These are phyloP conservation scores for Spodoptera picta DNA, from an alignment of 2,888 invertebrate genomes.

Conservation along the genomic window DNA sequence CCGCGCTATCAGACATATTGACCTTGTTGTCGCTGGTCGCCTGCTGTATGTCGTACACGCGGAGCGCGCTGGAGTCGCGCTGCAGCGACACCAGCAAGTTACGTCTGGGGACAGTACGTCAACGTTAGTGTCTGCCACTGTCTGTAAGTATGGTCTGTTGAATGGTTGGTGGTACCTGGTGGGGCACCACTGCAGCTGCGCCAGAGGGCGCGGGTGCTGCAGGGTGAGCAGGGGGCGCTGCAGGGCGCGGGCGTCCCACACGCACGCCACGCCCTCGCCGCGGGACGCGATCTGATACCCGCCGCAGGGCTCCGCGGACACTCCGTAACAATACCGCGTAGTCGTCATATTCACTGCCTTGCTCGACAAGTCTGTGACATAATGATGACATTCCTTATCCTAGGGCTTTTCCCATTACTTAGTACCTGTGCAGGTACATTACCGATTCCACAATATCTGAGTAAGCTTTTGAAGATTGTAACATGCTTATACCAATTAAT, in stretches of 20 bases:
- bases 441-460: constrained; percentile 9
- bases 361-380: constrained; percentile 89
- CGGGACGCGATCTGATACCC: constrained; percentile 95
- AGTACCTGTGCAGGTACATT: background rate
- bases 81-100: constrained; percentile 95
- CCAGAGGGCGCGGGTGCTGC: constrained; percentile 90
- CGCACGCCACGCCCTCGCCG: constrained; percentile 93
- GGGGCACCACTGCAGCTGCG: constrained; percentile 96
- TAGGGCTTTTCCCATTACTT: background rate
- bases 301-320: constrained; percentile 93
- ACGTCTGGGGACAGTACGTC: constrained; percentile 71
- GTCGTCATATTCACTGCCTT: constrained; percentile 91
- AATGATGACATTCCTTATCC: background rate
- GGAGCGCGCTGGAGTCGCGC: constrained; percentile 92
- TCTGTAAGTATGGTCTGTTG: no score
- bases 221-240: constrained; percentile 94
- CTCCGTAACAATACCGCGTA: constrained; percentile 95
- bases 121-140: constrained; percentile 64
- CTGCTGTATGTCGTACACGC: constrained; percentile 94
- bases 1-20: constrained; percentile 54
- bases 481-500: constrained; percentile 7
- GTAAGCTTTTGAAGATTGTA: background rate
- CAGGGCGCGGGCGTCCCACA: constrained; percentile 97
- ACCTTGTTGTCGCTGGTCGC: constrained; percentile 65
- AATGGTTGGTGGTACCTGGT: constrained; percentile 77